Conservation (phyloP, 2,797 vertebrate genomes). For the Adrianichthys oophorus region DNA sequence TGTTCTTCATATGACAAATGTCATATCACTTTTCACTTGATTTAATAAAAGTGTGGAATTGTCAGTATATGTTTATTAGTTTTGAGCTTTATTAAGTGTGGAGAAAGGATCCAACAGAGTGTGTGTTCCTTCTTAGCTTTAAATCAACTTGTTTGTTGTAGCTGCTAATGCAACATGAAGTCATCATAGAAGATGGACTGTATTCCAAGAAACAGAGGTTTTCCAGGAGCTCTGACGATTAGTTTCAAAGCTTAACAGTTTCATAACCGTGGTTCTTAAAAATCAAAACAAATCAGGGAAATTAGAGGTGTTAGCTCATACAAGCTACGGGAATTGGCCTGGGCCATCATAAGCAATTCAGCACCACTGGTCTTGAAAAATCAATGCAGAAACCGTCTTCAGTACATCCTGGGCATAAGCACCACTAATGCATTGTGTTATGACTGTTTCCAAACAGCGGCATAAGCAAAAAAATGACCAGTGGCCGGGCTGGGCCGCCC, state of each 20-base stretch:
- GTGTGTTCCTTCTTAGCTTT: slow-evolving; percentile 3
- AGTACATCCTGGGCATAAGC: neutral
- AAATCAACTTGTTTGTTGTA: slow-evolving; percentile 16
- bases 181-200: slow-evolving; percentile 19
- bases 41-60: no score
- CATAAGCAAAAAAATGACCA: slow-evolving; percentile 7
- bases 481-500: slow-evolving; percentile 8
- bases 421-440: no score
- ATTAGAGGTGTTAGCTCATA: neutral
- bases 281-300: slow-evolving; percentile 20
- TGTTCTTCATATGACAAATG: no score
- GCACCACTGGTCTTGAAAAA: neutral
- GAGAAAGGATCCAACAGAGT: neutral
- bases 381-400: slow-evolving; percentile 5
- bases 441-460: neutral
- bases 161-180: slow-evolving; percentile 22
- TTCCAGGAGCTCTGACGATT: slow-evolving; percentile 26
- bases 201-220: slow-evolving; percentile 34
- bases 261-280: slow-evolving; percentile 36
- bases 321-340: slow-evolving; percentile 2
- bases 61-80: no score
- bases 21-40: no score
- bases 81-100: no score
- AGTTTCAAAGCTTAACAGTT: slow-evolving; percentile 27
- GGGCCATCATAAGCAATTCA: slow-evolving; percentile 5